phyloP scores from a whole-genome alignment of 2,797 vertebrate species.

The Phalanger gymnotis region DNA sequence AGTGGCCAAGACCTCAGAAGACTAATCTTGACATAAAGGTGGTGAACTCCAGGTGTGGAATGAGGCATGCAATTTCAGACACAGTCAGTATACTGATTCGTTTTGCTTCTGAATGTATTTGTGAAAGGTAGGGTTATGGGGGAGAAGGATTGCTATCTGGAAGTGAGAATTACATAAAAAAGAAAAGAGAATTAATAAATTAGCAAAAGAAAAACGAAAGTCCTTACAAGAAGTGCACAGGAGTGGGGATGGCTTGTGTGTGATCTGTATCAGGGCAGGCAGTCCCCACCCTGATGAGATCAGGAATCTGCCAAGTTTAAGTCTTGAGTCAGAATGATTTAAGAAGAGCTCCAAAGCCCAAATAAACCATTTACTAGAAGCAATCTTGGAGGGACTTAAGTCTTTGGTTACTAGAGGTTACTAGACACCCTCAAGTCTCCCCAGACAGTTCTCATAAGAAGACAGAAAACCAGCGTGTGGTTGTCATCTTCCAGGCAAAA shows the following conservation, averaged over 20 bases:
- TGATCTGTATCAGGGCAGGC: not conserved
- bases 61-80: not conserved
- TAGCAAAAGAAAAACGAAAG: not conserved
- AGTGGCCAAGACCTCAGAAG: not conserved
- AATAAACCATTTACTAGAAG: not conserved
- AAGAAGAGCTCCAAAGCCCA: not conserved
- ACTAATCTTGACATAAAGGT: not conserved
- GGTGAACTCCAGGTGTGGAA: not conserved
- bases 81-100: not conserved
- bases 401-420: constrained; percentile 14
- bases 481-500: constrained; percentile 50
- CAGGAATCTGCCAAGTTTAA: not conserved
- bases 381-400: accelerated
- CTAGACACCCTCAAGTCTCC: not conserved
- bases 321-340: not conserved
- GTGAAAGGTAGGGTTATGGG: not conserved
- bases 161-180: not conserved
- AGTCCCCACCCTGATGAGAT: not conserved
- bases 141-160: not conserved
- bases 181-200: not conserved
- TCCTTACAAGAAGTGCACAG: not conserved
- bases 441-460: constrained; percentile 42
- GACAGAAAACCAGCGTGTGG: constrained; percentile 11
- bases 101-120: not conserved
- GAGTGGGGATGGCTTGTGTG: not conserved